Base-by-base conservation (phyloP, 2,113 vertebrate genomes). In the Cavia porcellus region DNA sequence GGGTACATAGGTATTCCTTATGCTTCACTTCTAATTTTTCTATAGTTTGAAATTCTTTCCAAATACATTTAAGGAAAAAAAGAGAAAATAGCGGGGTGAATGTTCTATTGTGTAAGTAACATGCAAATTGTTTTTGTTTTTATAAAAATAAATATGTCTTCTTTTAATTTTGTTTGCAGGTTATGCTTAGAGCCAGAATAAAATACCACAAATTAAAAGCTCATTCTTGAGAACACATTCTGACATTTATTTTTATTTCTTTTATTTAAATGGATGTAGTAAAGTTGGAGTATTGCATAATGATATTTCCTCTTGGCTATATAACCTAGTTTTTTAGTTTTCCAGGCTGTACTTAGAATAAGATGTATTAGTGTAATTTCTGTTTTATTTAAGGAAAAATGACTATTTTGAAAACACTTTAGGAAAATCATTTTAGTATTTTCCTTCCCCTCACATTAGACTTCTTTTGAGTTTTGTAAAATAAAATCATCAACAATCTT, bases 371-470 rank as follows among this genome's bases (percentile, higher is more conserved):
- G 64, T 50, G 7, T 62, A 87, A 90, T 47, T 97, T 95, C 45
- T 97, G 95, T 94, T 72, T 96, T 89, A 24, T 96, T 96, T 96
- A 95, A 97, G 82, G 89, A 89, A 96, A 97, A 97, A 64, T 68
- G 28, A 96, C 89, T 89, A 91, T 96, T 85, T 89, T 50, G 64
- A 96, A 97, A 97, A 96, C 83, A 95, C 68, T 93, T 94, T 50
- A 95, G 89, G 72, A 93, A 97, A 97, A 97, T 92, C 42, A 95
- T 96, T 94, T 87, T 94, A 42, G 47, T 88, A 92, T 95, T 96
- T 97, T 94, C 59, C 68, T 91, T 91, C 85, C 94, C 42, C 75
- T 94, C 30, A 10, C 38, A 75, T 77, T 95, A 89, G 47, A 19
- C 24, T 45, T 90, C 74, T 61, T 94, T 95, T 94, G 88, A 62